Percentiles rank a stretch among this genome's conserved stretches.
Conservation (phyloP, 2,888 invertebrate genomes). For the Eurois occulta region DNA sequence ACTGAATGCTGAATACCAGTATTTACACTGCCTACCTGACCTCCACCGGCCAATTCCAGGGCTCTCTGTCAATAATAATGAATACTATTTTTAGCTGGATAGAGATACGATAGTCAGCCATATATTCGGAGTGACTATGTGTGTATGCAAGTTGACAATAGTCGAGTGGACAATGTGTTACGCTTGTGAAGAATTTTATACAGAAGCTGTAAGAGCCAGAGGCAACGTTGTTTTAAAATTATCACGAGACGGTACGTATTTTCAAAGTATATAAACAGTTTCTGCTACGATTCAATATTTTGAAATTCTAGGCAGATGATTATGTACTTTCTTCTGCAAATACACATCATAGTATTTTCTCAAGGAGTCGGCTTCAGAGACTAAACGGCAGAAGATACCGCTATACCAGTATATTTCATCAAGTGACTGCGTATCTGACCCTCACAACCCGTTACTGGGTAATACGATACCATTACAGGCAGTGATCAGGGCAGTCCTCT, state of each 20-base stretch:
- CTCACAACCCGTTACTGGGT: neutral
- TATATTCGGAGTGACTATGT: slow-evolving; percentile 14
- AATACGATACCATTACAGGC: too few relatives aligned
- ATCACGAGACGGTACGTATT: slow-evolving; percentile 27
- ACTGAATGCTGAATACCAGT: too few relatives aligned
- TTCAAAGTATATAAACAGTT: neutral
- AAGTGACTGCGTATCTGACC: too few relatives aligned
- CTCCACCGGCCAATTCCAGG: neutral
- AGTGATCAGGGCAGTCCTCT: too few relatives aligned
- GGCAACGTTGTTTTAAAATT: slow-evolving; percentile 18
- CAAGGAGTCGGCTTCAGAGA: too few relatives aligned
- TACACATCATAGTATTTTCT: too few relatives aligned
- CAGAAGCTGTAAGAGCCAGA: neutral
- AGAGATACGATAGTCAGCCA: slow-evolving; percentile 11
- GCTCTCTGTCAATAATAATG: neutral
- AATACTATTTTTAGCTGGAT: slow-evolving; percentile 24
- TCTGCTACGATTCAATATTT: neutral
- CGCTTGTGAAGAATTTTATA: slow-evolving; percentile 36
- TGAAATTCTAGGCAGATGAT: too few relatives aligned
- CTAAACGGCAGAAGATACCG: too few relatives aligned
- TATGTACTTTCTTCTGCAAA: too few relatives aligned
- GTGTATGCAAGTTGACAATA: slow-evolving; percentile 24
- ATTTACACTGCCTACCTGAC: too few relatives aligned
- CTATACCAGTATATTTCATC: too few relatives aligned
- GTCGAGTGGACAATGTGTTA: slow-evolving; percentile 41